Conservation (phyloP, 1,140 invertebrate genomes). For the Cydia strobilella region DNA sequence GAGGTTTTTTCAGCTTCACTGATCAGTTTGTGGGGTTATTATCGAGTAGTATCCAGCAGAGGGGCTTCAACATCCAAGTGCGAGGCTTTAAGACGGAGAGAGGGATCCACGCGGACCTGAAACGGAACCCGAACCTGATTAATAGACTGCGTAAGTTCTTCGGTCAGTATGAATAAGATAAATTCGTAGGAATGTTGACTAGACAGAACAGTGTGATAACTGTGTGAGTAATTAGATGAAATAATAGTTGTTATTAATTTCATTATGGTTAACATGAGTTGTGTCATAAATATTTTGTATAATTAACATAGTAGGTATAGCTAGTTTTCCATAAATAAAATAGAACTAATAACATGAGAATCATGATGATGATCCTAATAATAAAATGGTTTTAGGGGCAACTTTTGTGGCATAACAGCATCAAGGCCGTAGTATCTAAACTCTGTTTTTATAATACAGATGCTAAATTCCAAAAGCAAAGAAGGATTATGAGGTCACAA, state of each 20-base stretch:
- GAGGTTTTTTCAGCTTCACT: constrained; percentile 51
- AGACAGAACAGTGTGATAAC: constrained; percentile 7
- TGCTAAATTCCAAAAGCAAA: too few relatives aligned
- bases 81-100: constrained; percentile 89
- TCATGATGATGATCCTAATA: too few relatives aligned
- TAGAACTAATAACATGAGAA: too few relatives aligned
- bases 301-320: too few relatives aligned
- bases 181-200: constrained; percentile 4
- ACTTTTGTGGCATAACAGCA: too few relatives aligned
- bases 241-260: not conserved
- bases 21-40: constrained; percentile 66
- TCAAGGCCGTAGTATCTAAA: too few relatives aligned
- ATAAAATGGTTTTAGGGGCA: too few relatives aligned
- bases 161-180: constrained; percentile 62
- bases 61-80: constrained; percentile 79
- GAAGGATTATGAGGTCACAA: too few relatives aligned
- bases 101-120: constrained; percentile 83
- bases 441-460: too few relatives aligned
- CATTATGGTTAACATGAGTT: not conserved
- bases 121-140: constrained; percentile 84
- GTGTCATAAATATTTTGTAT: too few relatives aligned
- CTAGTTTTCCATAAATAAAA: too few relatives aligned
- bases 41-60: constrained; percentile 47
- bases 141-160: constrained; percentile 82
- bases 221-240: not conserved